Percentiles rank a stretch among this genome's conserved stretches.
Evolutionary conservation across 2,113 vertebrate species (phyloP).

Genomic region (Bostrychus sinensis): DNA sequence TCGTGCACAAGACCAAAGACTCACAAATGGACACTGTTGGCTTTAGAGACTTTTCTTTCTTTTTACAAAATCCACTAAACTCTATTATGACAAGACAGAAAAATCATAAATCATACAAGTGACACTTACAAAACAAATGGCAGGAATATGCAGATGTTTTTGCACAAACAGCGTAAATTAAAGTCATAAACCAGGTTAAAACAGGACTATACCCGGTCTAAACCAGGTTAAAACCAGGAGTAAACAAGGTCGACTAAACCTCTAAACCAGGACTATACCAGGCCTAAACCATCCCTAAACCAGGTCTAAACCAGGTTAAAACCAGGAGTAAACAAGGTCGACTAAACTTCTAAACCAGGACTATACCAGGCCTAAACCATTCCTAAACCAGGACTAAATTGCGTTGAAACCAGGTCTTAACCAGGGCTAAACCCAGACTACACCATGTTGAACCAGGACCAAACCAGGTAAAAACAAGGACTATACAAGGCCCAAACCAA

Average conservation of each 20-base stretch:
- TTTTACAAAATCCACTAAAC: conserved; percentile 4
- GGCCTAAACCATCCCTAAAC: neutral
- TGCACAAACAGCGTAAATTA: neutral
- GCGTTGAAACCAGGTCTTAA: neutral
- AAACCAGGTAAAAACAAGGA: neutral
- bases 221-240: neutral
- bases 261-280: no score
- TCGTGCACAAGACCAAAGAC: conserved; percentile 36
- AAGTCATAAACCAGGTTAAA: neutral
- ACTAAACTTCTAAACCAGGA: neutral
- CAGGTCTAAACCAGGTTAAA: neutral
- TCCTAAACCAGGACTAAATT: neutral
- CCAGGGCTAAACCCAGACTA: neutral
- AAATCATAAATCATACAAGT: conserved; percentile 15
- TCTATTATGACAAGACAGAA: neutral
- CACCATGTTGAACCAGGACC: neutral
- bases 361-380: neutral
- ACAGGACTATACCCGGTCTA: neutral
- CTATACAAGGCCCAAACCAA: no score
- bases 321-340: neutral
- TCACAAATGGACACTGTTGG: conserved; percentile 26
- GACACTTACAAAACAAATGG: conserved; percentile 15
- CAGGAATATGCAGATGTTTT: neutral
- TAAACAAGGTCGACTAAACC: neutral
- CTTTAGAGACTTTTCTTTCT: conserved; percentile 1